A percentile compares a stretch with the other conserved stretches of the same genome.
phyloP scores from a whole-genome alignment of 2,888 invertebrate species.

The Aradus depressus region DNA sequence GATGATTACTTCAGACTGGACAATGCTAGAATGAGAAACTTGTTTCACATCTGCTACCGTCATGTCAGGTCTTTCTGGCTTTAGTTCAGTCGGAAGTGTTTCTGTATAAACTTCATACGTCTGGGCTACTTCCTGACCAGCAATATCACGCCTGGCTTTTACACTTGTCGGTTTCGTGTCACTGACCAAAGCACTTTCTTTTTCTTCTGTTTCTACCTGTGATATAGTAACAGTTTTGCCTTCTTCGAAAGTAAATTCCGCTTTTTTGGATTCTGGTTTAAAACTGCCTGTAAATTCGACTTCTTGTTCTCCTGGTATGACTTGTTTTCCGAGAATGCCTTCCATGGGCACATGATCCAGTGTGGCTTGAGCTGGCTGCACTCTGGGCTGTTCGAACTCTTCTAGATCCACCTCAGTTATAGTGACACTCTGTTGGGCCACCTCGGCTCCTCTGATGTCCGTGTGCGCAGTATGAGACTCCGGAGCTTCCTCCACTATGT shows the following conservation, averaged over 20 bases:
- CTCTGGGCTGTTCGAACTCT: conserved; percentile 26
- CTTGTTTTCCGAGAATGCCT: conserved; percentile 34
- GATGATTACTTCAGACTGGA: conserved; percentile 34
- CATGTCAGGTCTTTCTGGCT: conserved; percentile 37
- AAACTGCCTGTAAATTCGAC: conserved; percentile 35
- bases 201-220: conserved; percentile 35
- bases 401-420: conserved; percentile 32
- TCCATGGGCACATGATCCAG: conserved; percentile 29
- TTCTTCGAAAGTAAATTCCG: conserved; percentile 28
- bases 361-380: conserved; percentile 26
- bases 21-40: conserved; percentile 36
- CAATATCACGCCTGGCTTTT: conserved; percentile 30
- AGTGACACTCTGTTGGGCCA: conserved; percentile 41
- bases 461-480: conserved; percentile 30
- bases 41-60: conserved; percentile 37
- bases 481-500: conserved; percentile 28
- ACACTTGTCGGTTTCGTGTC: conserved; percentile 25
- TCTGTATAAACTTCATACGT: conserved; percentile 41
- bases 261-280: conserved; percentile 33
- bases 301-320: conserved; percentile 35
- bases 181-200: conserved; percentile 34
- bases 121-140: conserved; percentile 41
- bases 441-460: conserved; percentile 37
- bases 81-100: conserved; percentile 39
- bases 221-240: conserved; percentile 28